A percentile compares a stretch with the other conserved stretches of the same genome.
These are phyloP conservation scores for Rhamphomyia laevipes DNA, from an alignment of 2,888 invertebrate species.

Conservation along the genomic window DNA sequence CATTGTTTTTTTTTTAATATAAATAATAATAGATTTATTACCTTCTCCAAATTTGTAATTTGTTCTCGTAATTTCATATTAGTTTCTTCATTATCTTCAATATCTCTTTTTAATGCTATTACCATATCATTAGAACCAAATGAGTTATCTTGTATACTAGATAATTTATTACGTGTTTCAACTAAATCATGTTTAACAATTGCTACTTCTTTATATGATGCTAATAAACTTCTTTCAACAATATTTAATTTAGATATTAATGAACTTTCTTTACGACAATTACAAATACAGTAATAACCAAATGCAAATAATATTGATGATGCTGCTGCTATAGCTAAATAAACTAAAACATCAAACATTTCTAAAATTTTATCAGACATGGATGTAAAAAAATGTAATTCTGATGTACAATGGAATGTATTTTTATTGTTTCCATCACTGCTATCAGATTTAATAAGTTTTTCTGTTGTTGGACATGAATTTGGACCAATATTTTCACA, in stretches of 20 bases:
- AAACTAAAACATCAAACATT: conserved; percentile 43
- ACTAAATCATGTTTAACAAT: conserved; percentile 51
- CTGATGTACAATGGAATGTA: background rate
- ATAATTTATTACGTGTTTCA: conserved; percentile 45
- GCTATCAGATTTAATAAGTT: background rate
- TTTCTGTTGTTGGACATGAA: conserved; percentile 15
- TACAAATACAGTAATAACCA: conserved; percentile 68
- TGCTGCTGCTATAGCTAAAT: conserved; percentile 54
- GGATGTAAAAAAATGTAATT: conserved; percentile 22
- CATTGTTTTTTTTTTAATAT: background rate
- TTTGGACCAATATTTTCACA: conserved; percentile 22
- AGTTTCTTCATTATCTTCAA: conserved; percentile 41
- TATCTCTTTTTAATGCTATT: conserved; percentile 50
- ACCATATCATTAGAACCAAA: conserved; percentile 64
- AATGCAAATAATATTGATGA: conserved; percentile 61
- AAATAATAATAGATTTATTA: conserved; percentile 18
- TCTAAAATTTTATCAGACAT: conserved; percentile 27
- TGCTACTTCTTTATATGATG: conserved; percentile 51
- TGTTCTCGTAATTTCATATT: conserved; percentile 52
- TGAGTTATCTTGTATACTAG: conserved; percentile 57
- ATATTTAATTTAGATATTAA: conserved; percentile 56
- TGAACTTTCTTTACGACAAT: conserved; percentile 55
- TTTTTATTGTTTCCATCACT: no score
- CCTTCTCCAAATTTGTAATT: conserved; percentile 53
- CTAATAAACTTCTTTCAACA: conserved; percentile 48